Evolutionary conservation across 2,797 vertebrate genomes (phyloP), one percentile per base, ranked within the genome.

Genomic region (Microctenopoma steveboyesi): DNA sequence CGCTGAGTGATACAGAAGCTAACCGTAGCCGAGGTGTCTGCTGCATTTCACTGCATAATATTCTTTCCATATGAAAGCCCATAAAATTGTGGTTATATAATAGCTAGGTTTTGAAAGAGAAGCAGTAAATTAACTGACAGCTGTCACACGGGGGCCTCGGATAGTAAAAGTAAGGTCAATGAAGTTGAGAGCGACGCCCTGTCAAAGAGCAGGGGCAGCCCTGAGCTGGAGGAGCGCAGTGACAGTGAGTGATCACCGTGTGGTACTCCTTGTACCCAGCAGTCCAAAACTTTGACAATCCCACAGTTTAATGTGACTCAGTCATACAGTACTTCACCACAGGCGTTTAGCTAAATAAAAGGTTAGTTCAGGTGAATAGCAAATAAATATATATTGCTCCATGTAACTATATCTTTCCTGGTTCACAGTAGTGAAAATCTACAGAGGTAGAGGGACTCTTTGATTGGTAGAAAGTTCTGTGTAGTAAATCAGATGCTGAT

Each of bases 81-180:
- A 30, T 64, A 62, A 69, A 69, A 61, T 35, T 16, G 48, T 27
- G 45, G 56, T 70, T 76, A 47, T 68, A 76, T 56, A 73, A 75
- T 60, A 68, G 68, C 60, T n/a, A 80, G 37, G 57, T 45, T 69
- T 55, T 69, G 66, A 63, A 82, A 58, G 77, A 82, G 79, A 71
- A 65, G 69, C 66, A 57, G 52, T 78, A 82, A 84, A 88, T 87
- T 76, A 81, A 82, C 2, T 42, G 83, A 71, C 85, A 72, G 74
- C 74, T 81, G 83, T 76, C 74, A 83, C 66, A 57, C 0, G 18
- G 7, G 47, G 58, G 74, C 86, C 69, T 70, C 71, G 78, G 74
- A 73, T 79, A 79, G 64, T 50, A 69, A 55, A 81, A 62, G 66
- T 48, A 46, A 88, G 81, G 84, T 80, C 78, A 74, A 13, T 65